phyloP scores from a whole-genome alignment of 2,888 invertebrate genomes.

The Protonemura montana region DNA sequence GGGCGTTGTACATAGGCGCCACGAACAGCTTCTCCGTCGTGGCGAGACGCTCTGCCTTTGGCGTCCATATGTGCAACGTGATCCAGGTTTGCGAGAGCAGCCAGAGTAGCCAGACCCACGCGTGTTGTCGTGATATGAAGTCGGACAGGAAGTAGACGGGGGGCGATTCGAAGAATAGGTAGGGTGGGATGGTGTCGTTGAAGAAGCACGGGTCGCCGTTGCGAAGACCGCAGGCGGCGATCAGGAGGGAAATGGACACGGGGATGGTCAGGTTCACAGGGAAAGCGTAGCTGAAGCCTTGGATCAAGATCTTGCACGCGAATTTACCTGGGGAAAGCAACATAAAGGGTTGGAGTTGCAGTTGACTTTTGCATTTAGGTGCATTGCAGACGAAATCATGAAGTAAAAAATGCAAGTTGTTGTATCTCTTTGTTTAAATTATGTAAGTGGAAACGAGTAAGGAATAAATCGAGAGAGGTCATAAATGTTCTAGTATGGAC shows the following conservation, averaged over 20 bases:
- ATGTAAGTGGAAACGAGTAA: no score
- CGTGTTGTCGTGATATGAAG: constrained; percentile 68
- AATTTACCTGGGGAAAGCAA: constrained; percentile 68
- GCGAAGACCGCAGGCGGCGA: constrained; percentile 71
- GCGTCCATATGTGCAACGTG: constrained; percentile 84
- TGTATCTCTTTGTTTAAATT: no score
- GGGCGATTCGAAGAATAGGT: constrained; percentile 64
- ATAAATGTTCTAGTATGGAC: no score
- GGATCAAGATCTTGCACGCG: constrained; percentile 88
- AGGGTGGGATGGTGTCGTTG: constrained; percentile 62
- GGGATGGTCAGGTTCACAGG: constrained; percentile 83
- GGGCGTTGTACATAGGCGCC: constrained; percentile 82
- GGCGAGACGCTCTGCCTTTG: constrained; percentile 82
- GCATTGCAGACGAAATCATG: no score
- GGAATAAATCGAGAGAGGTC: no score
- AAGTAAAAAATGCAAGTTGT: no score
- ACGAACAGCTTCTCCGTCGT: constrained; percentile 85
- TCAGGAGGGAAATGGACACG: constrained; percentile 72
- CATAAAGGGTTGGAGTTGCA: no score
- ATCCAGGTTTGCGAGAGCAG: constrained; percentile 87
- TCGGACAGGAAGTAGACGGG: constrained; percentile 62
- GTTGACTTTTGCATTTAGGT: no score
- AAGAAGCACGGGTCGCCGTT: constrained; percentile 73
- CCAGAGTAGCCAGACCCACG: constrained; percentile 84
- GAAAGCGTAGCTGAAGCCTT: constrained; percentile 85